Evolutionary conservation across 2,888 invertebrate species (phyloP).

Genomic region (Quadroppia sp.): DNA sequence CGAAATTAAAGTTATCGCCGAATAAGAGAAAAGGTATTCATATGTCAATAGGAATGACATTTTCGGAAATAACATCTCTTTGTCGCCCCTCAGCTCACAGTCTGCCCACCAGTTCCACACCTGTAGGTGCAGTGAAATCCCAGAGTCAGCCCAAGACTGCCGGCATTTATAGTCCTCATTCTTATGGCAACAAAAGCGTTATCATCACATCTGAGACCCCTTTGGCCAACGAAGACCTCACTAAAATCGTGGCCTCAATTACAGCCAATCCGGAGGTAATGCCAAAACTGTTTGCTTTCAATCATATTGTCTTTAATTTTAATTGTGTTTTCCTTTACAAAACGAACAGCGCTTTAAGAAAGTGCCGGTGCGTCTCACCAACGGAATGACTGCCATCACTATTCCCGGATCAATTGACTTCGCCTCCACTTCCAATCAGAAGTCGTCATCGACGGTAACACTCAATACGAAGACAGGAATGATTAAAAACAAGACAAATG

Average conservation of each 20-base stretch:
- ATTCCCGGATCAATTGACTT: not conserved
- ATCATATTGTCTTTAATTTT: not conserved
- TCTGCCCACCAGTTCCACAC: not conserved
- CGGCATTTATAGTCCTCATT: not conserved
- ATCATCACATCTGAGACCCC: constrained; percentile 12
- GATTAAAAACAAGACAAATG: not conserved
- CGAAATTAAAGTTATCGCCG: not conserved
- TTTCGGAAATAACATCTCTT: not conserved
- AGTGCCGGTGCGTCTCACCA: constrained; percentile 11
- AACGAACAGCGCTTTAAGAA: not conserved
- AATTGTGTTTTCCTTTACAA: too few relatives aligned
- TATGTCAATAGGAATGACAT: not conserved
- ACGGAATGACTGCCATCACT: not conserved
- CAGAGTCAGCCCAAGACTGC: not conserved
- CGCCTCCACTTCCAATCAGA: not conserved
- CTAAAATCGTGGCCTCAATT: constrained; percentile 15
- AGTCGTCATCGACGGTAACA: not conserved
- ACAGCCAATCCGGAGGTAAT: not conserved
- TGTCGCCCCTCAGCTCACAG: not conserved
- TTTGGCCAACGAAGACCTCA: not conserved
- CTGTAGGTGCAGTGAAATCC: not conserved
- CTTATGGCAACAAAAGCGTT: constrained; percentile 5
- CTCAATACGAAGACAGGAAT: not conserved
- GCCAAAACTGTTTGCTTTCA: too few relatives aligned
- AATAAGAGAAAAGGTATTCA: not conserved